phyloP scores from a whole-genome alignment of 1,140 invertebrate genomes.

The Rhagoletis pomonella region DNA sequence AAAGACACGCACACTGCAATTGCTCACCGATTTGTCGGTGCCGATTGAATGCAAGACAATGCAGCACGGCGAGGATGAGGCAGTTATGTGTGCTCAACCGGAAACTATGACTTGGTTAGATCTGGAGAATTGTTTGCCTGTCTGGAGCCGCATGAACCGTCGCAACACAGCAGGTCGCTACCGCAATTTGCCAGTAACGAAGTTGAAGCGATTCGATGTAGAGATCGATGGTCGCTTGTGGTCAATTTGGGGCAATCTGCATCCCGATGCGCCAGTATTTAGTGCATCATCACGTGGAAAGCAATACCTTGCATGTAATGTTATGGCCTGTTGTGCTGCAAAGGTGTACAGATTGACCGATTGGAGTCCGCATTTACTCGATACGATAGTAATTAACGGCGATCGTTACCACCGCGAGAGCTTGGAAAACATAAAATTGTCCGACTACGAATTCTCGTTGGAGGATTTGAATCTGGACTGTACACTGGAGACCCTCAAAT shows the following conservation, averaged over 20 bases:
- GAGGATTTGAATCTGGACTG: slow-evolving; percentile 75
- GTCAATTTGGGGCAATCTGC: slow-evolving; percentile 77
- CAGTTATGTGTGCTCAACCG: slow-evolving; percentile 71
- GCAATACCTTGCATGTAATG: slow-evolving; percentile 77
- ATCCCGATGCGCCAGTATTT: slow-evolving; percentile 76
- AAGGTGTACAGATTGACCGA: slow-evolving; percentile 77
- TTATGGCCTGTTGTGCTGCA: slow-evolving; percentile 77
- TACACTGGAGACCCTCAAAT: slow-evolving; percentile 76
- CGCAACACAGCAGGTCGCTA: slow-evolving; percentile 75
- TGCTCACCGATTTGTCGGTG: slow-evolving; percentile 67
- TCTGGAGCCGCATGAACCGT: slow-evolving; percentile 76
- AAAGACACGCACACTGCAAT: slow-evolving; percentile 65
- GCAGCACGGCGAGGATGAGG: slow-evolving; percentile 64
- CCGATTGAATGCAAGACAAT: slow-evolving; percentile 65
- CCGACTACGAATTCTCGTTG: slow-evolving; percentile 76
- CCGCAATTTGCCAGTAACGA: slow-evolving; percentile 74
- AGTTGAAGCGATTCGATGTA: slow-evolving; percentile 78
- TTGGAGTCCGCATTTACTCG: slow-evolving; percentile 78
- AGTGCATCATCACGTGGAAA: slow-evolving; percentile 74
- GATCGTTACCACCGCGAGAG: slow-evolving; percentile 76
- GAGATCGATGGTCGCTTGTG: slow-evolving; percentile 79
- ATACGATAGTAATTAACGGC: slow-evolving; percentile 77
- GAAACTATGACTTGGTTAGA: slow-evolving; percentile 77
- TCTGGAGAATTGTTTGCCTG: slow-evolving; percentile 73
- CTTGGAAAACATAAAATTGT: slow-evolving; percentile 74